A percentile compares a stretch with the other conserved stretches of the same genome.
These are phyloP conservation scores for Hyppa rectilinea DNA, from an alignment of 2,888 invertebrate genomes.

Conservation along the genomic window DNA sequence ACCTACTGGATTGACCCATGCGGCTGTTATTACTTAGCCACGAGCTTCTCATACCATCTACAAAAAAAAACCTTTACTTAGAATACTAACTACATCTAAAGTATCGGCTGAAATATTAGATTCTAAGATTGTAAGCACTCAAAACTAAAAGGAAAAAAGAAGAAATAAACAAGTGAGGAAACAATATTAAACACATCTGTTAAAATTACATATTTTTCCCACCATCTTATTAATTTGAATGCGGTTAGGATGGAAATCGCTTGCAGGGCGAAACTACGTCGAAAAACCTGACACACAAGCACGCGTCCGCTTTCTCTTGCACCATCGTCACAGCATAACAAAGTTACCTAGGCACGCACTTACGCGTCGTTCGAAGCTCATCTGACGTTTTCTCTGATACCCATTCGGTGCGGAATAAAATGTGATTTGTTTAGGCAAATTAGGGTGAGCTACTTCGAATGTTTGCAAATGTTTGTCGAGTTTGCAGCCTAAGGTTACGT, in stretches of 20 bases:
- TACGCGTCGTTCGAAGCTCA: conserved; percentile 58
- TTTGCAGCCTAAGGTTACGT: conserved; percentile 15
- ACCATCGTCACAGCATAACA: not conserved
- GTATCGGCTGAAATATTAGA: not conserved
- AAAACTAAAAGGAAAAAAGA: not conserved
- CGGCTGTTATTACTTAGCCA: too few relatives aligned
- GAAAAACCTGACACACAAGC: too few relatives aligned
- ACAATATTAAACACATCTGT: not conserved
- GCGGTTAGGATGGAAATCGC: not conserved
- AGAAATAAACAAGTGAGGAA: not conserved
- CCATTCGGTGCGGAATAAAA: conserved; percentile 54
- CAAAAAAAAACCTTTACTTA: not conserved
- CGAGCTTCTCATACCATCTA: too few relatives aligned
- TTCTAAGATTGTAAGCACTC: not conserved
- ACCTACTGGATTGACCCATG: too few relatives aligned
- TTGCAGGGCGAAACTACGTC: not conserved
- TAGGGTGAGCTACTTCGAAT: conserved; percentile 32
- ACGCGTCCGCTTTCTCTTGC: not conserved
- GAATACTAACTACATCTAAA: not conserved
- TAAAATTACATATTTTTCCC: not conserved
- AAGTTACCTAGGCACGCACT: conserved; percentile 60
- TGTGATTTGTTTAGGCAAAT: conserved; percentile 61
- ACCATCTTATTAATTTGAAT: not conserved
- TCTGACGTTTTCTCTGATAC: conserved; percentile 42
- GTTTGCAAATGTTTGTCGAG: conserved; percentile 38